These are phyloP conservation scores for Pterostichus niger DNA, from an alignment of 2,888 invertebrate genomes.

Conservation along the genomic window DNA sequence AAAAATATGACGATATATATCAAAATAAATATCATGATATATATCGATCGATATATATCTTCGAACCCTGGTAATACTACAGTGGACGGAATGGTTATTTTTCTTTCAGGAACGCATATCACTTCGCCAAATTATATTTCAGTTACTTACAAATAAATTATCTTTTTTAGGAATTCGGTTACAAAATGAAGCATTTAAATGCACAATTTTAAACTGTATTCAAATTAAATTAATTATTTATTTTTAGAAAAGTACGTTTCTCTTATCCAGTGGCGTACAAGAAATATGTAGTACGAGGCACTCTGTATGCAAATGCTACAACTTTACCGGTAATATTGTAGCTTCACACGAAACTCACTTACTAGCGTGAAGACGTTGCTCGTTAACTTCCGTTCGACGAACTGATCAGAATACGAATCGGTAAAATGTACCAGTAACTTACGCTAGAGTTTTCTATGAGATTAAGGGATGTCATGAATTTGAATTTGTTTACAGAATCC, in stretches of 20 bases:
- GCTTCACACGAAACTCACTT: conserved; percentile 45
- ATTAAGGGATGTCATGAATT: not conserved
- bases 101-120: too few species aligned
- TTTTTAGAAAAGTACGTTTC: not conserved
- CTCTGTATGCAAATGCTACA: conserved; percentile 40
- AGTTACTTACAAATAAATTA: too few species aligned
- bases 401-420: conserved; percentile 22
- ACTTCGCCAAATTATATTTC: too few species aligned
- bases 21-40: too few species aligned
- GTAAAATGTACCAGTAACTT: conserved; percentile 20
- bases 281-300: conserved; percentile 7
- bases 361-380: conserved; percentile 33
- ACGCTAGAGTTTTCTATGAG: not conserved
- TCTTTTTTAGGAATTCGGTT: too few species aligned
- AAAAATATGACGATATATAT: too few species aligned
- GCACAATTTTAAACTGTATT: too few species aligned
- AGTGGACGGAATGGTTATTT: too few species aligned
- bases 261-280: conserved; percentile 20
- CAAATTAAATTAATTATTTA: not conserved
- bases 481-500: conserved; percentile 12
- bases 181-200: too few species aligned
- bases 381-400: conserved; percentile 42
- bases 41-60: too few species aligned
- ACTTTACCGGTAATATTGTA: conserved; percentile 27
- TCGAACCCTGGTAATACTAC: too few species aligned